phyloP scores from a whole-genome alignment of 2,113 vertebrate species.

The Rhagologus leucostigma region DNA sequence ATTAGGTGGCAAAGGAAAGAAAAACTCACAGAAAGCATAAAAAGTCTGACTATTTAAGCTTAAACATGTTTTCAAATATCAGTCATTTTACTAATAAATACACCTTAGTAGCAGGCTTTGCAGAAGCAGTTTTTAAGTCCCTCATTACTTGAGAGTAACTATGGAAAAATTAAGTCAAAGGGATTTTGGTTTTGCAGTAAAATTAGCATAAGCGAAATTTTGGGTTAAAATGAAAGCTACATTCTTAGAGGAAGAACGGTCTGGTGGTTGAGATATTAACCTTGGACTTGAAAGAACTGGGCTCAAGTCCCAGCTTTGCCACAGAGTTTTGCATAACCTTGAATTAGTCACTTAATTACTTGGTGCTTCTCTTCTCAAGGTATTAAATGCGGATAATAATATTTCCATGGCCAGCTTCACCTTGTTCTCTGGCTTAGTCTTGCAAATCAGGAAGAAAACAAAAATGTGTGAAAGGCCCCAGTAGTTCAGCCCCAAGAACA shows the following conservation, averaged over 20 bases:
- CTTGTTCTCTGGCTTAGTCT: not conserved
- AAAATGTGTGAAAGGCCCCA: not conserved
- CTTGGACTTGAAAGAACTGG: not conserved
- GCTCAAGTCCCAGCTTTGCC: slow-evolving; percentile 1
- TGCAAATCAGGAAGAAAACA: not conserved
- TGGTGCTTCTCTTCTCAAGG: not conserved
- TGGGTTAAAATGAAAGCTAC: not conserved
- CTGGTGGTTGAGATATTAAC: not conserved
- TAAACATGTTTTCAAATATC: not conserved
- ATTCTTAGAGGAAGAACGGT: not conserved
- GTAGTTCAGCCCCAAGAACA: not conserved
- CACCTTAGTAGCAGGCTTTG: not conserved
- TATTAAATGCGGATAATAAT: not conserved
- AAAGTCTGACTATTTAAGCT: not conserved
- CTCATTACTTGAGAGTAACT: not conserved
- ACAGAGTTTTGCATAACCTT: not conserved
- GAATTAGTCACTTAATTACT: not conserved
- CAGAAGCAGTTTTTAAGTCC: not conserved
- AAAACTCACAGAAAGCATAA: not conserved
- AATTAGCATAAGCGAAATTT: not conserved
- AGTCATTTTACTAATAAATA: not conserved
- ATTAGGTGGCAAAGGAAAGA: not conserved
- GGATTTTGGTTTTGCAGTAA: not conserved
- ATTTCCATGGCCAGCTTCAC: not conserved
- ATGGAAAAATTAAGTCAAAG: not conserved